phyloP scores from a whole-genome alignment of 2,113 vertebrate species.

The Pardalotus punctatus region DNA sequence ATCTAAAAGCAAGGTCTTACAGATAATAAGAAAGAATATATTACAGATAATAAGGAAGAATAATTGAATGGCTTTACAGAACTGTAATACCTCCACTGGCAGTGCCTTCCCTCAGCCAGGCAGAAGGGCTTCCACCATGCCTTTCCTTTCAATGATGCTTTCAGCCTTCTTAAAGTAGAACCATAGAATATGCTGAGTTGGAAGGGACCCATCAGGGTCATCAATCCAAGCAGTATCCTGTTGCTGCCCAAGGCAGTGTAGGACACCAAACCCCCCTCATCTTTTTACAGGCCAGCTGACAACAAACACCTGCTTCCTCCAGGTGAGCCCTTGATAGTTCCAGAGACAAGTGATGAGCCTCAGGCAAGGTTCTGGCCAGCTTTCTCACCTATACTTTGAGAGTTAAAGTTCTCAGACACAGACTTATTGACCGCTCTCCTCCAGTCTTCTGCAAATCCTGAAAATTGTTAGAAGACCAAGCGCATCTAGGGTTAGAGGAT shows the following conservation, averaged over 20 bases:
- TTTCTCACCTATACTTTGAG: neutral
- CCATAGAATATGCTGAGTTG: neutral
- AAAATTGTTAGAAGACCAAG: neutral
- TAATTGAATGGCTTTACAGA: neutral
- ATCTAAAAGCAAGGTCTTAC: neutral
- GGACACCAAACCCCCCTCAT: accelerated
- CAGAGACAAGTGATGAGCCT: neutral
- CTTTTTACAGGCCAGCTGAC: neutral
- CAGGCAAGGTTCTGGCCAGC: neutral
- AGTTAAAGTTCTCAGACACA: neutral
- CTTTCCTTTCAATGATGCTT: neutral
- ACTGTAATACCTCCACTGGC: neutral
- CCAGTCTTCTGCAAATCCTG: neutral
- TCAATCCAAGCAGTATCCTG: accelerated
- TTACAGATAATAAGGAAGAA: neutral
- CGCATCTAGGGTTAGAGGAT: neutral
- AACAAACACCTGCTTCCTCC: neutral
- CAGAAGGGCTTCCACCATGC: neutral
- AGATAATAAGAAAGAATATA: neutral
- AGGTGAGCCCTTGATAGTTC: neutral
- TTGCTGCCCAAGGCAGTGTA: neutral
- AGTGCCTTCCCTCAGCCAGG: neutral
- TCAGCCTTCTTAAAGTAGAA: neutral
- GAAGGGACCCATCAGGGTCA: neutral
- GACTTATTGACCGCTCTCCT: neutral